Conservation (phyloP, 2,113 vertebrate genomes). For the Dermatemys mawii region DNA sequence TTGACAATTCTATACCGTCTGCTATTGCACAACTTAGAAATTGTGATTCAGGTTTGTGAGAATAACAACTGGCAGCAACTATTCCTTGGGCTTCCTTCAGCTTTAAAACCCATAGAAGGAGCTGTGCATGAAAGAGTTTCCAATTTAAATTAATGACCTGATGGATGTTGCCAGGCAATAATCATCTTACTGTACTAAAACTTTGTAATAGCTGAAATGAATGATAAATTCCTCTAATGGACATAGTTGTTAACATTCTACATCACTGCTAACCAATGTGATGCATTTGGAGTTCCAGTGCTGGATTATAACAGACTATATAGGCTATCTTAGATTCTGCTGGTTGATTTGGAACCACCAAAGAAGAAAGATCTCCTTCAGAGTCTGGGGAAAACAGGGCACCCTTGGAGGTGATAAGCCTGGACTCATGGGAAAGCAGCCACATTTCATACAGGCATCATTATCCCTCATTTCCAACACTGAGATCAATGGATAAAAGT, state of each 20-base stretch:
- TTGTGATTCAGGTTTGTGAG: neutral
- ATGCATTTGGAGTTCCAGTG: conserved; percentile 6
- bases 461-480: neutral
- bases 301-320: conserved; percentile 47
- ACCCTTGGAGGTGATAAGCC: neutral
- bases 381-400: neutral
- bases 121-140: conserved; percentile 50
- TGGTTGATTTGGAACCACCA: neutral
- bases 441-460: neutral
- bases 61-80: conserved; percentile 26
- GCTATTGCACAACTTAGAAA: neutral
- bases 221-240: conserved; percentile 55
- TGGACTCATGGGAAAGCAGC: neutral
- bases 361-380: neutral
- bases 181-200: conserved; percentile 48
- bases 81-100: conserved; percentile 52
- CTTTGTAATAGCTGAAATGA: conserved; percentile 54
- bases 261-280: neutral
- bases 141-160: conserved; percentile 67
- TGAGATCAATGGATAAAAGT: fast-evolving
- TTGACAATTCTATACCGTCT: neutral
- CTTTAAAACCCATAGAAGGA: conserved; percentile 22
- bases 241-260: conserved; percentile 48
- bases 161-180: conserved; percentile 58
- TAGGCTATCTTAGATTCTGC: conserved; percentile 1